phyloP scores from a whole-genome alignment of 1,140 invertebrate species.

The Drosophila biarmipes region DNA sequence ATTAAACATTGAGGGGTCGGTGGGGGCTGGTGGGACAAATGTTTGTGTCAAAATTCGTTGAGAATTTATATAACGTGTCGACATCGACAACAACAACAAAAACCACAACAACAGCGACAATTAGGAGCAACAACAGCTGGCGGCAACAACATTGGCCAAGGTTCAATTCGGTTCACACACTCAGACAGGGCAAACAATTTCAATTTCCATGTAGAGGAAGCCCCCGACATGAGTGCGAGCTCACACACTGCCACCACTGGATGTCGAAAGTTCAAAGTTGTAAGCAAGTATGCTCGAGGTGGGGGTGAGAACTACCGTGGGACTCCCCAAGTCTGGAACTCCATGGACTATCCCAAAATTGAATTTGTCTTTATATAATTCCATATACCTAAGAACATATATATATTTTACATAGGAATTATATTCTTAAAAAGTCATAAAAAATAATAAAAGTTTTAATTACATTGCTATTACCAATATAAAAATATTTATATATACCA shows the following conservation, averaged over 20 bases:
- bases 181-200: conserved; percentile 80
- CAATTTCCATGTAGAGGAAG: conserved; percentile 77
- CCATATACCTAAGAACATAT: no score
- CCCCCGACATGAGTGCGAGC: conserved; percentile 30
- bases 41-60: conserved; percentile 65
- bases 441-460: no score
- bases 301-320: not conserved
- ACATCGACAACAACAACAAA: conserved; percentile 37
- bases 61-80: conserved; percentile 80
- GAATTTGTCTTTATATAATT: no score
- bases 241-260: conserved; percentile 10
- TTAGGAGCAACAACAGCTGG: conserved; percentile 49
- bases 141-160: conserved; percentile 58
- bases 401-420: no score
- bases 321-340: not conserved
- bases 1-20: conserved; percentile 53
- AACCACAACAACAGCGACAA: conserved; percentile 30
- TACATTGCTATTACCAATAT: no score
- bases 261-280: conserved; percentile 49
- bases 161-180: conserved; percentile 61
- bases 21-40: not conserved
- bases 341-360: not conserved
- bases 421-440: no score
- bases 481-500: no score
- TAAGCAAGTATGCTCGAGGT: conserved; percentile 20